A percentile compares a stretch with the other conserved stretches of the same genome.
phyloP scores from a whole-genome alignment of 2,797 vertebrate genomes.

The Enteromius unitaeniatus region DNA sequence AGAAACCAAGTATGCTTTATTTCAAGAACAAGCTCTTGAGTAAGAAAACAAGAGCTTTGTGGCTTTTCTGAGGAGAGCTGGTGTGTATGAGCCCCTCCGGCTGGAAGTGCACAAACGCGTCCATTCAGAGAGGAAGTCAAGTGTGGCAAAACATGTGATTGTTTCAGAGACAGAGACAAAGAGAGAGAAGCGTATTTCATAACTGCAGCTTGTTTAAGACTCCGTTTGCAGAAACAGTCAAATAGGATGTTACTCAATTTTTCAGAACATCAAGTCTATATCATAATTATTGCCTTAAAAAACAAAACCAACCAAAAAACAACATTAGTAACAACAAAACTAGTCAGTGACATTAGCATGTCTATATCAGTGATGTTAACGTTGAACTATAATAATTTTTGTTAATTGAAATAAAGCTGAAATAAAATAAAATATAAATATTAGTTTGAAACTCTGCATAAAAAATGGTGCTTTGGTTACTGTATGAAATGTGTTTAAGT shows the following conservation, averaged over 20 bases:
- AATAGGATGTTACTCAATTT: background rate
- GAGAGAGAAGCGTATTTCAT: conserved; percentile 16
- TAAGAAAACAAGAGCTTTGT: conserved; percentile 34
- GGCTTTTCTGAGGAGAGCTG: background rate
- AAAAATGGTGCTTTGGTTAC: no score
- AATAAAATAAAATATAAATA: background rate
- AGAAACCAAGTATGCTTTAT: background rate
- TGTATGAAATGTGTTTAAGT: no score
- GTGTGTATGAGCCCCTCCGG: conserved; percentile 20
- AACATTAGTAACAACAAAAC: no score
- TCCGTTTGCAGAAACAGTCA: background rate
- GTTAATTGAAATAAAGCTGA: background rate
- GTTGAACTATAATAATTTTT: no score
- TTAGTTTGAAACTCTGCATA: background rate
- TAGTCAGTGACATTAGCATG: no score
- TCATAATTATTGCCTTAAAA: background rate
- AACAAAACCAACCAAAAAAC: no score
- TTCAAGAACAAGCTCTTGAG: conserved; percentile 24
- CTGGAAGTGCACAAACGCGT: conserved; percentile 35
- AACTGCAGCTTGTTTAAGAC: conserved; percentile 30
- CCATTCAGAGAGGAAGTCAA: conserved; percentile 64
- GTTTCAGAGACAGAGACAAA: conserved; percentile 41
- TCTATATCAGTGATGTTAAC: no score
- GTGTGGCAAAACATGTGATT: conserved; percentile 67
- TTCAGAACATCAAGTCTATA: no score